Base-by-base conservation (phyloP, 2,113 vertebrate genomes). In the Otolemur garnettii region DNA sequence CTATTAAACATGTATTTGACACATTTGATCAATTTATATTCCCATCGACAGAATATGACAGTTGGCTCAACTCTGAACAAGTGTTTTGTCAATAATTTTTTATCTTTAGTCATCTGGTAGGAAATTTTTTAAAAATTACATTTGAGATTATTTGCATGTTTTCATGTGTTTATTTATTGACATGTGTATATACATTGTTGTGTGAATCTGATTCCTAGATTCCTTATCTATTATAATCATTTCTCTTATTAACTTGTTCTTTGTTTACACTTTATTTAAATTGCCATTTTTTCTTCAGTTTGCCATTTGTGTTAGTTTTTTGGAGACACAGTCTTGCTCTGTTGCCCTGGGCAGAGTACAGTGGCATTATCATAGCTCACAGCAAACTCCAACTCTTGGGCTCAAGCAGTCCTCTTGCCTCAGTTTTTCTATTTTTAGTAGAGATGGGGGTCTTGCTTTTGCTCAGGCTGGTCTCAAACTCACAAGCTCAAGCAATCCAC, bases 121-220 rank as follows among this genome's bases (percentile, higher is more conserved):
- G 74, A 95, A 82, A 87, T 85, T 79, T 80, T 84, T 90, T 87
- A 55, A 28, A 62, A 64, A 72, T 89, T 90, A 87, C n/a, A 95
- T 86, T 93, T 38, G 24, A 74, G 82, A 53, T 90, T 95, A 87
- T 87, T 92, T 90, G 57, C 21, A 62, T 86, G 11, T 93, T 87
- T 75, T 68, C 18, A 19, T 35, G 18, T 42, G 55, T 77, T 66
- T 60, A 87, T 66, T 87, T 92, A 79, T 79, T 2, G 13, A 45
- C 81, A 42, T 83, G 68, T 91, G 18, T 66, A 38, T 62, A 28
- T 50, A 4, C 0, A 53, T 92, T 68, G 9, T 90, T 62, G n/a
- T 77, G 18, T 83, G 88, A 87, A 68, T 64, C 62, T 28, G 28
- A 64, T 62, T 79, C 13, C 59, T 81, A 87, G 42, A 38, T 83